Evolutionary conservation across 1,140 invertebrate species (phyloP).

Genomic region (Pteromalus puparum): DNA sequence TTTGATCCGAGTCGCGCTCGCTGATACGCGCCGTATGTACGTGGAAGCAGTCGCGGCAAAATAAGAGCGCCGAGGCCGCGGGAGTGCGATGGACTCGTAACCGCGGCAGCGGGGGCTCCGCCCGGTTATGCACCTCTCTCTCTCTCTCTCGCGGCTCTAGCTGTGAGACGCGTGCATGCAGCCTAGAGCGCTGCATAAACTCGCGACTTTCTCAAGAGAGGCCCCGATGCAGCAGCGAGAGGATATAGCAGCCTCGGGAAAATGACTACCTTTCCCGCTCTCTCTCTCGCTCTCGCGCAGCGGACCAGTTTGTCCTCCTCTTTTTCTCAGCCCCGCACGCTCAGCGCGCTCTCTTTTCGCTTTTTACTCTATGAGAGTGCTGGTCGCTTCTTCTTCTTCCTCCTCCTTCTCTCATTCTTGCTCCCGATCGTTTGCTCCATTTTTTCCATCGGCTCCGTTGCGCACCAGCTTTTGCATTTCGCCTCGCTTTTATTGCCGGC

Average conservation of each 20-base stretch:
- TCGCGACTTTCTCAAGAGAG: slow-evolving; percentile 47
- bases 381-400: not conserved
- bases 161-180: not conserved
- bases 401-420: not conserved
- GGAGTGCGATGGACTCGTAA: slow-evolving; percentile 48
- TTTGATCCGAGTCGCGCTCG: too few species aligned
- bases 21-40: not conserved
- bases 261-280: slow-evolving; percentile 43
- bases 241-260: slow-evolving; percentile 38
- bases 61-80: slow-evolving; percentile 10
- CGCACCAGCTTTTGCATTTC: not conserved
- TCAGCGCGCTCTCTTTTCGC: slow-evolving; percentile 27
- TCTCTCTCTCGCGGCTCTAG: not conserved
- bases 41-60: slow-evolving; percentile 6
- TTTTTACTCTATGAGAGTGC: slow-evolving; percentile 21
- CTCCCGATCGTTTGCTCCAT: slow-evolving; percentile 26
- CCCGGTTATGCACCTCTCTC: slow-evolving; percentile 49
- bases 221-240: slow-evolving; percentile 13
- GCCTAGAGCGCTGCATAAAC: slow-evolving; percentile 26
- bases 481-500: not conserved
- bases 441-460: not conserved
- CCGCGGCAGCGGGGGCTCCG: slow-evolving; percentile 37
- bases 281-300: not conserved
- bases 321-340: not conserved
- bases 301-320: slow-evolving; percentile 6